Base-by-base conservation (phyloP, 2,888 invertebrate species). In the Steromphala cineraria region DNA sequence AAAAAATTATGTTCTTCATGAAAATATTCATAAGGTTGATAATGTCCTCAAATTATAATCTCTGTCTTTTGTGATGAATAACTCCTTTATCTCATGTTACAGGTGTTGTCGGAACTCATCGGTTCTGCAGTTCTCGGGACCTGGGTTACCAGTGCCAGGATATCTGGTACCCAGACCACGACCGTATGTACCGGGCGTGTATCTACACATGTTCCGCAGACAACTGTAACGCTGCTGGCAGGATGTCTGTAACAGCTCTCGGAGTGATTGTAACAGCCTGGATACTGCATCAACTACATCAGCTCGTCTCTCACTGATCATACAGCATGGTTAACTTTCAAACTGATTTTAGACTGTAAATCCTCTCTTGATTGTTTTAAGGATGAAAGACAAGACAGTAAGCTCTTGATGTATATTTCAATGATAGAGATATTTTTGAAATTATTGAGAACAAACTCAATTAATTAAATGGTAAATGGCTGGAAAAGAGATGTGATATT, bases 121-220 rank as follows among this genome's bases (percentile, higher is more conserved):
- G 94, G 79, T 93, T 93, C 88, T 94, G 94, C 84, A 92, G 92
- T 83, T 92, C 93, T 21, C 84, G 92, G 74, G 92, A 93, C 84
- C 86, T 94, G 86, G 93, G 93, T 71, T 89, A 93, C 84, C 92
- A 93, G 84, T 94, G 94, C 82, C 93, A 93, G 85, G 93, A 93
- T 81, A 91, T 94, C 56, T 87, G 90, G 56, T 93, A 92, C 84
- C 91, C 92, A 0, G 93, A 94, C 84, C 93, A 94, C 84, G 92
- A 93, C 86, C 86, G 93, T 46, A 90, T 92, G 82, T 94, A 94
- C 87, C 83, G 93, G 71, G 93, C 93, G 31, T 94, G 94, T 86
- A 89, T 93, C 53, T 92, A 91, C 86, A 93, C 93, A 10, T 94
- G 94, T 81, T 78, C 79, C 2, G 36, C 82, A 0, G 91, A 93